Base-by-base conservation (phyloP, 2,113 vertebrate genomes). In the Heterocephalus glaber region DNA sequence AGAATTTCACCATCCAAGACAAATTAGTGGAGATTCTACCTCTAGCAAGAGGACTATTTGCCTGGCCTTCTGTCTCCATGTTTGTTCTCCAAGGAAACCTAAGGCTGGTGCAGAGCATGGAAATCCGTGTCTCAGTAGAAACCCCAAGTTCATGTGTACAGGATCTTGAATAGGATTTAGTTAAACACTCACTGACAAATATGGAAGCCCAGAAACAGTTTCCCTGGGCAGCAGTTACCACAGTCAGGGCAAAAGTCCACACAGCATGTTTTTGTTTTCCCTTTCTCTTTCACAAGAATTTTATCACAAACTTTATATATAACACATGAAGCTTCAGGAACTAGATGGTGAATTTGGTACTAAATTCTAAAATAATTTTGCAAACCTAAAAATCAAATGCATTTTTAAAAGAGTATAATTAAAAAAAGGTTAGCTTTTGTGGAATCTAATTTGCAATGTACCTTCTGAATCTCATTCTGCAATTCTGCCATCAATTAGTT, bases 401-500 rank as follows among this genome's bases (percentile, higher is more conserved):
- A 72, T 83, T 11, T 81, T 66, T 58, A 70, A 20, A 63, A 90
- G 47, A 89, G n/a, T 44, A 5, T 41, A 30, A n/a, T 77, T 89
- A 94, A 86, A 65, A 52, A 65, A 52, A 33, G 70, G 49, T n/a
- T 80, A 83, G 86, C 35, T 70, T 86, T 86, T 89, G 79, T 30
- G 38, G 41, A 38, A 54, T 74, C 20, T 79, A 49, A 82, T 66
- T 56, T 84, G 79, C 60, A 74, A 85, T 16, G 47, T 28, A 72
- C 65, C 52, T 60, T 96, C 85, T 68, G 79, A 61, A 47, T 92
- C 72, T 79, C 44, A 61, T 72, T 94, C 91, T 89, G 83, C 92
- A 94, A 94, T 82, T 77, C 77, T 68, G 41, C 52, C 38, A 82
- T 89, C 84, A 89, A 89, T 85, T 88, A 54, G 88, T 92, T 97